phyloP scores from a whole-genome alignment of 1,140 invertebrate genomes.

The Battus philenor region DNA sequence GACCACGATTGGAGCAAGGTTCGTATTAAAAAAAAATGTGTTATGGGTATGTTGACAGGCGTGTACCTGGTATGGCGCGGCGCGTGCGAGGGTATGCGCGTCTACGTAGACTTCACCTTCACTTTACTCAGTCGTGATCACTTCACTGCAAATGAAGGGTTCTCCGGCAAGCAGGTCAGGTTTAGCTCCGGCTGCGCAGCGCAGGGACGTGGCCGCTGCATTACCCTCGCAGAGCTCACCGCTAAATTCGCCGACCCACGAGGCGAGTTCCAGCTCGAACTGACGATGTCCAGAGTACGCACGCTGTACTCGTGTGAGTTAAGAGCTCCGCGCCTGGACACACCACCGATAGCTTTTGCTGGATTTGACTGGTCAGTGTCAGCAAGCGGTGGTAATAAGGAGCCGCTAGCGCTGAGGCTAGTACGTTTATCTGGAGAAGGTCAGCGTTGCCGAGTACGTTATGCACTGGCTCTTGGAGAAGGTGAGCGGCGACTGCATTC shows the following conservation, averaged over 20 bases:
- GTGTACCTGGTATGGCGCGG: slow-evolving; percentile 89
- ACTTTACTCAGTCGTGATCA: slow-evolving; percentile 90
- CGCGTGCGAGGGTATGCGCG: slow-evolving; percentile 84
- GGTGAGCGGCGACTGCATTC: slow-evolving; percentile 85
- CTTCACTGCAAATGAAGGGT: slow-evolving; percentile 90
- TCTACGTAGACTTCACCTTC: slow-evolving; percentile 90
- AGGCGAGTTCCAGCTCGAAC: slow-evolving; percentile 89
- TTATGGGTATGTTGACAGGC: no score
- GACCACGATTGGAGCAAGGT: no score
- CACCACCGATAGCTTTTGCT: slow-evolving; percentile 66
- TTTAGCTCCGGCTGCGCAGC: slow-evolving; percentile 86
- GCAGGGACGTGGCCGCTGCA: slow-evolving; percentile 88
- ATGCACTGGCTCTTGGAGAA: slow-evolving; percentile 84
- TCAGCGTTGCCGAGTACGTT: slow-evolving; percentile 86
- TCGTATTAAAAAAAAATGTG: no score
- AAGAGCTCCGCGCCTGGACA: slow-evolving; percentile 74
- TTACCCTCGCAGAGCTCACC: slow-evolving; percentile 86
- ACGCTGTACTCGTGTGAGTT: slow-evolving; percentile 87
- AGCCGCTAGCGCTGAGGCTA: slow-evolving; percentile 78
- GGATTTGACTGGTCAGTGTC: slow-evolving; percentile 92
- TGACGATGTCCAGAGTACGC: slow-evolving; percentile 86
- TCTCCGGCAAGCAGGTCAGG: slow-evolving; percentile 84
- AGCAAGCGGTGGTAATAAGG: slow-evolving; percentile 81
- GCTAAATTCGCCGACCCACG: slow-evolving; percentile 88
- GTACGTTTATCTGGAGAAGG: slow-evolving; percentile 89